Base-by-base conservation (phyloP, 1,140 invertebrate genomes). In the Andricus grossulariae region DNA sequence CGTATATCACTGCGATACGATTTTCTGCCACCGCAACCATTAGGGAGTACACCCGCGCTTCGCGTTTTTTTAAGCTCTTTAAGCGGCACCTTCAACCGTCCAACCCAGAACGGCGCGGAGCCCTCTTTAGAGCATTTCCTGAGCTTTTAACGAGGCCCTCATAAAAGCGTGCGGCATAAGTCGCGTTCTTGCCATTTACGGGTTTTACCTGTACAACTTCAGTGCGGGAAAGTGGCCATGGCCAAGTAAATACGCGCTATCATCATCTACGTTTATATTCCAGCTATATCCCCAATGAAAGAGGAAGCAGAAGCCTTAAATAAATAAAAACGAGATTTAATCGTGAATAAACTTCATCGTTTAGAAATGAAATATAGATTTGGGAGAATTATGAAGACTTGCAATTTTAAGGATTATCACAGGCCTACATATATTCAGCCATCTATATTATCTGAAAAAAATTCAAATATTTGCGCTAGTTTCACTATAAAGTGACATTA, bases 101-200 rank as follows among this genome's bases (percentile, higher is more conserved):
- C 74, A 60, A 74, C 50, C 71, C 51, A 54, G 72, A 72, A 73
- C 75, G 52, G 25, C 25, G 25, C 25, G 32, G 50, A 73, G 57
- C 75, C 72, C 71, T 76, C 79, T 84, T 86, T 83, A 80, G 79
- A 81, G 82, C 85, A 84, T 86, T 85, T 86, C 83, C 84, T 78
- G 79, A 80, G 86, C 85, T 86, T 85, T 86, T 86, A 87, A 86
- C 84, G 85, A 86, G 85, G 78, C 78, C 52, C 77, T 84, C 82
- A 74, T 85, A 82, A 84, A 85, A 83, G 80, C 52, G 51, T 74
- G 60, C 32, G 60, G 60, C 25, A 66, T 39, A 66, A 66, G 60
- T 66, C 25, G 60, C 60, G 60, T 66, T 66, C 60, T 39, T 66
- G 60, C 60, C 32, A 66, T 66, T 66, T 66, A 66, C 60, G 21